Evolutionary conservation across 2,797 vertebrate genomes (phyloP).

Genomic region (Naso thynnoides): DNA sequence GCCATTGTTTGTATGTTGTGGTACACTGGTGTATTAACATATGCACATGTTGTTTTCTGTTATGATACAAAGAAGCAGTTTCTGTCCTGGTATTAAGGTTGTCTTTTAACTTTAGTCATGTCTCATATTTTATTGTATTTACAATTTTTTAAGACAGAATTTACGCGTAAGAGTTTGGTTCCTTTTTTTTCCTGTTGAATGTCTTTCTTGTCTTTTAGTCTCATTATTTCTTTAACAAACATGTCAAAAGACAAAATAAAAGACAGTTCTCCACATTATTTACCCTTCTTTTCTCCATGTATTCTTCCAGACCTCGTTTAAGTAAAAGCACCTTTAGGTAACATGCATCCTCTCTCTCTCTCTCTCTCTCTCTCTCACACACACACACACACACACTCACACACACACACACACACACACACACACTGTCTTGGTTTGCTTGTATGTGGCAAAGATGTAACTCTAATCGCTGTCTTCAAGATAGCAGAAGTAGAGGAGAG

Average conservation of each 20-base stretch:
- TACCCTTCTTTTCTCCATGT: background rate
- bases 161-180: background rate
- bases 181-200: background rate
- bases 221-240: background rate
- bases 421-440: conserved; percentile 27
- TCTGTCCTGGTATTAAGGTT: background rate
- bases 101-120: background rate
- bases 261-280: conserved; percentile 7
- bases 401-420: conserved; percentile 12
- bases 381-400: no score
- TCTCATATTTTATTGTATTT: background rate
- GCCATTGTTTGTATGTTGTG: conserved; percentile 36
- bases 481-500: conserved; percentile 64
- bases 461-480: conserved; percentile 70
- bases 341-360: no score
- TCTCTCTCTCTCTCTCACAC: no score
- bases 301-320: conserved; percentile 10
- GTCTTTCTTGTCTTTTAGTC: conserved; percentile 5
- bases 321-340: conserved; percentile 40
- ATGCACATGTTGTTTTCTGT: conserved; percentile 5
- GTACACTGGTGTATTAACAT: conserved; percentile 22
- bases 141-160: background rate
- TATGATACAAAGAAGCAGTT: conserved; percentile 12
- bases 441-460: conserved; percentile 66
- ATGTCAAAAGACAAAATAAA: background rate